Evolutionary conservation across 2,113 vertebrate genomes (phyloP), one percentile per base, ranked within the genome.

Genomic region (Osmerus eperlanus): DNA sequence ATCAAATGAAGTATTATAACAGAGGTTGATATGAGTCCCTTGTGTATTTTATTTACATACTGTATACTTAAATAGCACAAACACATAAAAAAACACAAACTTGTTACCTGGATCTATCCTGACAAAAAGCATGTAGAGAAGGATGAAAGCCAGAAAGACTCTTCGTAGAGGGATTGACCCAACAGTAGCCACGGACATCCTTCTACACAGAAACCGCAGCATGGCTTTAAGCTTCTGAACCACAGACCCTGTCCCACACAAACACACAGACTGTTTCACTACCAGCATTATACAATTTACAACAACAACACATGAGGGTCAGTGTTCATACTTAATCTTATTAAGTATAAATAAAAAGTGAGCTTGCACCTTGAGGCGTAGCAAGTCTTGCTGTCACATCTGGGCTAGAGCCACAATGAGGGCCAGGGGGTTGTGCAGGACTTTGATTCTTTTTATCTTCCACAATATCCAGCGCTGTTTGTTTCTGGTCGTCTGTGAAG

Each of bases 61-160:
- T 23, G 23, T 58, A 13, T 19, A 23, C 19, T 5, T 29, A 12
- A 14, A 52, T 19, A 29, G 54, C 25, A 5, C 16, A 3, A 29
- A 25, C 15, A 13, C 14, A 9, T 36, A 13, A 18, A 13, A 13
- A 59, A 12, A 58, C 28, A 12, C 41, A 11, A 12, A 47, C 54
- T 60, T 72, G 78, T 71, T 74, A 98, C 96, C 97, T 88, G 96
- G 94, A 78, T 98, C 97, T 85, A 97, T 77, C 56, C 89, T 93
- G 51, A 95, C 61, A 47, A 96, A 84, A 73, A 99, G 84, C 78
- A 98, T 81, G 65, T 93, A 96, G 15, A 97, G 74, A 66, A 98
- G 76, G 54, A 96, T 73, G 16, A 91, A 86, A 1, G 91, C 89
- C 71, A 98, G 77, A 7, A 95, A 82, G 60, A 90, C 76, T 85